These are phyloP conservation scores for Torymus texanus DNA, from an alignment of 2,888 invertebrate species.

Conservation along the genomic window DNA sequence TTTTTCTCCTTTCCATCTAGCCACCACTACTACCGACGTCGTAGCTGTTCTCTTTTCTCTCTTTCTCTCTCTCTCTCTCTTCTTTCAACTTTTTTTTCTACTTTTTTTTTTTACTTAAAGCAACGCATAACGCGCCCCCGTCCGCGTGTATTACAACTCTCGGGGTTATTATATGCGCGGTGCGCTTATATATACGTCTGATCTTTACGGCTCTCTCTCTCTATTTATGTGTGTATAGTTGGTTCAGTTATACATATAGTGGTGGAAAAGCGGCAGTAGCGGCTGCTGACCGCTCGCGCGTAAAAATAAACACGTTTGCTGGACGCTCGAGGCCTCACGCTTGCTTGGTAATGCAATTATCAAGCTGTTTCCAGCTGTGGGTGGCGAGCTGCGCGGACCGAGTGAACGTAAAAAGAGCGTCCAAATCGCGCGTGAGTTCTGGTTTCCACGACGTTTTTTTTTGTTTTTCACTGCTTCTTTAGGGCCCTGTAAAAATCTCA, in stretches of 20 bases:
- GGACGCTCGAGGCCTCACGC: no score
- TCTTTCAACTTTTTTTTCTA: slow-evolving; percentile 8
- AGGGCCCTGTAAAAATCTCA: background rate
- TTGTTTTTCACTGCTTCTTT: slow-evolving; percentile 1
- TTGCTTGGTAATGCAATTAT: slow-evolving; percentile 17
- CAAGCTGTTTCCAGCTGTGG: background rate
- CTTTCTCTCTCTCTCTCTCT: slow-evolving; percentile 1
- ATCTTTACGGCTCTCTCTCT: slow-evolving; percentile 25
- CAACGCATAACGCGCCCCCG: slow-evolving; percentile 3
- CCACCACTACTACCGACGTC: background rate
- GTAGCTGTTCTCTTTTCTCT: background rate
- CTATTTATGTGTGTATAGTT: background rate
- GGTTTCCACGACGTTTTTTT: background rate
- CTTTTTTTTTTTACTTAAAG: background rate
- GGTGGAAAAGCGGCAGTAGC: background rate
- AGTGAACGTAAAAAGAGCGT: background rate
- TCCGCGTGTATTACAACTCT: slow-evolving; percentile 7
- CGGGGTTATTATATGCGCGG: slow-evolving; percentile 25
- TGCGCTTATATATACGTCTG: slow-evolving; percentile 6
- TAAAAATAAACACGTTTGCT: slow-evolving; percentile 25
- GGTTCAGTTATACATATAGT: no score
- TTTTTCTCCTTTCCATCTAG: background rate
- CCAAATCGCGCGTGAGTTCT: background rate
- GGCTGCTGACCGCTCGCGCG: background rate
- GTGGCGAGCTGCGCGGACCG: background rate